Evolutionary conservation across 2,888 invertebrate species (phyloP), one percentile per base, ranked within the genome.

Genomic region (Ophion ellenae): DNA sequence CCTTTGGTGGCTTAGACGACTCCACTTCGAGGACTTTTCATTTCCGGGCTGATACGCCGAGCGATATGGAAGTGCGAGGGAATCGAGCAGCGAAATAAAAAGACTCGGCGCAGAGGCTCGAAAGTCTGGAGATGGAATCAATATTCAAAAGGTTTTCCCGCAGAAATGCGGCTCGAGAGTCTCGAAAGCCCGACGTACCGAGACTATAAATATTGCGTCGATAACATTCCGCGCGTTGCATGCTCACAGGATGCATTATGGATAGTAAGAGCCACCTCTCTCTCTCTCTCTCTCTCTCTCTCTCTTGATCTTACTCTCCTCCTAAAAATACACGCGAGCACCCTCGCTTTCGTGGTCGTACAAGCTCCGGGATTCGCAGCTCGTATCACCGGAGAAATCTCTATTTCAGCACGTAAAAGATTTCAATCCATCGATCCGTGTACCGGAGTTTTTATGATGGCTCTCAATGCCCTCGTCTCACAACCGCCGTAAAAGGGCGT

Each of bases 111-210:
- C 40, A 40, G 40, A 6, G 40, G 40, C 40, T 40, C 40, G 40
- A 40, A 40, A 40, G 40, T 40, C 40, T 40, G 40, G 40, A 40
- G 40, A 40, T 40, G 57, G 28, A 77, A 77, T 83, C 82, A 83
- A 77, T 83, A 77, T 83, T 83, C 82, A 77, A 83, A 83, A 59
- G 71, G 47, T 81, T 81, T 53, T n/a, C 36, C 69, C 75, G 24
- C 17, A 59, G 63, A 76, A 76, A 70, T 14, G 32, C 75, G 36
- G 10, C n/a, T 61, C 69, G 61, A 67, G 24, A 76, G 69, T 70
- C 57, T 17, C 40, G 53, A 71, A 82, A 76, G 64, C 57, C 20
- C 76, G 76, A 71, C 28, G 76, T 70, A 71, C 53, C 63, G 24
- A 64, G 40, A 64, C 70, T 66, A 57, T 76, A 76, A 82, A 82